Base-by-base conservation (phyloP, 2,113 vertebrate genomes). In the Oncorhynchus mykiss region DNA sequence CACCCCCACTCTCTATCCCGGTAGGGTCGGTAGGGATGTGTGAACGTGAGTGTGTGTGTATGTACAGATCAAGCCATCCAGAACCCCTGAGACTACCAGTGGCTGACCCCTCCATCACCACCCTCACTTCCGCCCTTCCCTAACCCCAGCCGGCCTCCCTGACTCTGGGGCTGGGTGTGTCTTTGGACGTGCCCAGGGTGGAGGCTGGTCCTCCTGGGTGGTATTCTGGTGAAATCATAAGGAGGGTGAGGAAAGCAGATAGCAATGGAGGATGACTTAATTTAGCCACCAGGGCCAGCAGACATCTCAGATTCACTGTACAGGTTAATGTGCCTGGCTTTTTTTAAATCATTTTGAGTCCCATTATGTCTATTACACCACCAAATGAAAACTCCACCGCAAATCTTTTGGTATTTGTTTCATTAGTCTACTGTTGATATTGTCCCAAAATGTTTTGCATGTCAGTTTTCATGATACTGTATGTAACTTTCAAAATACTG, bases 151-250 rank as follows among this genome's bases (percentile, higher is more conserved):
- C 59, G 5, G 64, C 8, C 62, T 71, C 39, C 39, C 39, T 45
- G 39, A 34, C 39, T 45, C 39, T 45, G 39, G 39, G 70, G 39
- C 76, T 14, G 3, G 54, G 65, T 65, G 70, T 24, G 65, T 45
- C n/a, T 54, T 14, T 59, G 62, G 62, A 9, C 9, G 22, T 60
- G 80, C 13, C 39, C 68, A 13, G 27, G 76, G 29, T 18, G 70
- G 24, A 67, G 77, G 79, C 24, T 20, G n/a, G 29, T 51, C 75
- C 62, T 78, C 80, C 75, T 54, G 67, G 78, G 80, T 54, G 57
- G 79, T 60, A 75, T 73, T 71, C 76, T 78, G 67, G 62, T 80
- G 79, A 85, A 81, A 81, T 82, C 78, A 80, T 39, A 76, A 67
- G 27, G 6, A 70, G 72, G 77, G 72, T 70, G 49, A 60, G 74